Evolutionary conservation across 2,113 vertebrate species (phyloP), one percentile per base, ranked within the genome.

Genomic region (Blennius ocellaris): DNA sequence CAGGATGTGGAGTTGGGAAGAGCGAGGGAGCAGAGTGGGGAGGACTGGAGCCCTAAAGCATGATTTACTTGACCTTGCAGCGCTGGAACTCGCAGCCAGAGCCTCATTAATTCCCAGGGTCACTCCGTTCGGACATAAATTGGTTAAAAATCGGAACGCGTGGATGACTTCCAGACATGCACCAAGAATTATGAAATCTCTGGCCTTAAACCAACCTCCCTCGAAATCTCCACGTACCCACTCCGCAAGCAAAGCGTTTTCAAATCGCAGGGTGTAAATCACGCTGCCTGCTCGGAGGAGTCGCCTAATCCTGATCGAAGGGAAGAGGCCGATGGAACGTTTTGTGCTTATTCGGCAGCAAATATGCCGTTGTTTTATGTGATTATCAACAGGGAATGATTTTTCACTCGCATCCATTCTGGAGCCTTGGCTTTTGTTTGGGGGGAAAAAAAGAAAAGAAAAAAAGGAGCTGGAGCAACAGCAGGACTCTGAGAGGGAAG

Each of bases 71-170:
- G 96, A 98, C 96, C 97, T 94, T 88, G 92, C 90, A 89, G 93
- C 82, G 93, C 94, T 94, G 93, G 94, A 96, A 95, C 90, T 94
- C 93, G 93, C 94, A 94, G 94, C 92, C 39, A 94, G 95, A 98
- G 92, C 94, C 97, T 98, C 96, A 98, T 98, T 98, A 98, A 98
- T 98, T 99, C 95, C 95, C 94, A 86, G 76, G 96, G 96, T 98
- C 98, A 96, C 93, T 94, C 93, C 91, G 92, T 93, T 89, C 92
- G 94, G 96, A 96, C 96, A 95, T 98, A 97, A 97, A 97, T 97
- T 97, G 96, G 96, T 97, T 95, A 92, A 94, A 95, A 96, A 96
- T 95, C 85, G 1, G 70, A 94, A 95, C 61, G 91, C 92, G 87
- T 90, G 95, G 96, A 98, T 87, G 94, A 94, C 95, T 98, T 97